Percentiles rank a stretch among this genome's conserved stretches.
Conservation (phyloP, 2,797 vertebrate genomes). For the Florisuga fusca region DNA sequence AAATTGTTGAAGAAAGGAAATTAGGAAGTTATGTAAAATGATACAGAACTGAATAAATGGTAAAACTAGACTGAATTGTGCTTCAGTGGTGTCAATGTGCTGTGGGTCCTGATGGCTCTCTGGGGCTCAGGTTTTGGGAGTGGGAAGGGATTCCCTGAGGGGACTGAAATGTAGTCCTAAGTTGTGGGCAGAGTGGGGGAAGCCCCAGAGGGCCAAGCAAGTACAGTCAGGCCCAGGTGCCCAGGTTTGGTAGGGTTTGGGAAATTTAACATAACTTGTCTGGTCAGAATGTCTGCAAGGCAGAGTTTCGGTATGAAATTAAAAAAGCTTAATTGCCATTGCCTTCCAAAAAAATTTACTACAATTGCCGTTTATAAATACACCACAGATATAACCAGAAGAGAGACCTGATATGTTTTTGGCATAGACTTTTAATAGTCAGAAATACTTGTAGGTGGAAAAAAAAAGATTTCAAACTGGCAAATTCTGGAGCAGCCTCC, state of each 20-base stretch:
- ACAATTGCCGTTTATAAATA: background rate
- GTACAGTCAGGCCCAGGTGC: no score
- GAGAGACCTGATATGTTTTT: no score
- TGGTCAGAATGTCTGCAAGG: background rate
- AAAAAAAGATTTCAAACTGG: no score
- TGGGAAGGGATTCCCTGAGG: rapidly evolving
- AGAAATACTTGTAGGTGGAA: no score
- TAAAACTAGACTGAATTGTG: background rate
- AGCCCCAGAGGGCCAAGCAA: rapidly evolving
- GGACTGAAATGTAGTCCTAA: background rate
- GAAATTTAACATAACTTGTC: background rate
- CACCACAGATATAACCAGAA: background rate
- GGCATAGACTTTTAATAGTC: no score
- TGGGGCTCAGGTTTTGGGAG: rapidly evolving
- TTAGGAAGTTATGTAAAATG: background rate
- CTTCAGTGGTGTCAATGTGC: background rate
- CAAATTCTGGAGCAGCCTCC: no score
- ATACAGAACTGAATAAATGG: background rate
- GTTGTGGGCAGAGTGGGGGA: background rate
- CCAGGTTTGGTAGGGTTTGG: background rate
- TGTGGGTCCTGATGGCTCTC: rapidly evolving
- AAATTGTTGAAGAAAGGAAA: background rate
- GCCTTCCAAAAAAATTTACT: background rate
- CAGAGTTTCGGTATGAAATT: background rate
- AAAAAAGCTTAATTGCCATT: background rate